Conservation (phyloP, 2,797 vertebrate genomes). For the Morus bassanus region DNA sequence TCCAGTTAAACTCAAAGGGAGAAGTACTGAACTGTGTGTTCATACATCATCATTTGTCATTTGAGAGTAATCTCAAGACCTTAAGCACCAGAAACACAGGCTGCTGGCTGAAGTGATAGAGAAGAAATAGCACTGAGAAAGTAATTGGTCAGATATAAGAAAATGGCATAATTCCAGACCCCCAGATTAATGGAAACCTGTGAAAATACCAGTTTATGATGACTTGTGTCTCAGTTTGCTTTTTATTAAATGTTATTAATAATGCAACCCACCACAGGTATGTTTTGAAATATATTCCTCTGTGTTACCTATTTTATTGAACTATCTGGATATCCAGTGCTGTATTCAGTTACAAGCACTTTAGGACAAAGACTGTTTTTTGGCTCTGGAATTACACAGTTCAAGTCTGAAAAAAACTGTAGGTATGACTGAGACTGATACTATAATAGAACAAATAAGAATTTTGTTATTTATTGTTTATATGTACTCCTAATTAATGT, state of each 20-base stretch:
- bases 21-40: background rate
- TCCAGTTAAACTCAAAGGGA: background rate
- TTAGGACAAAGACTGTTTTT: background rate
- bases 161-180: background rate
- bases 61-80: background rate
- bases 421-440: background rate
- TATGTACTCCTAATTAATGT: background rate
- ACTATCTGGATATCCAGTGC: background rate
- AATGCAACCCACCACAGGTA: background rate
- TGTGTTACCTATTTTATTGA: background rate
- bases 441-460: background rate
- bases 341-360: background rate
- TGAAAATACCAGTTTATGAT: background rate
- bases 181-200: background rate
- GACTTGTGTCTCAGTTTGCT: background rate
- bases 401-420: background rate
- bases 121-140: background rate
- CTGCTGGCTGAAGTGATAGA: background rate
- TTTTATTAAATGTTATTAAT: background rate
- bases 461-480: background rate
- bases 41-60: slow-evolving; percentile 5
- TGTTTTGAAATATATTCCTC: background rate
- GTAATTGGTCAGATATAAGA: background rate
- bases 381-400: background rate
- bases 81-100: background rate